Conservation (phyloP, 1,140 invertebrate species). For the Armadillidium nasatum region DNA sequence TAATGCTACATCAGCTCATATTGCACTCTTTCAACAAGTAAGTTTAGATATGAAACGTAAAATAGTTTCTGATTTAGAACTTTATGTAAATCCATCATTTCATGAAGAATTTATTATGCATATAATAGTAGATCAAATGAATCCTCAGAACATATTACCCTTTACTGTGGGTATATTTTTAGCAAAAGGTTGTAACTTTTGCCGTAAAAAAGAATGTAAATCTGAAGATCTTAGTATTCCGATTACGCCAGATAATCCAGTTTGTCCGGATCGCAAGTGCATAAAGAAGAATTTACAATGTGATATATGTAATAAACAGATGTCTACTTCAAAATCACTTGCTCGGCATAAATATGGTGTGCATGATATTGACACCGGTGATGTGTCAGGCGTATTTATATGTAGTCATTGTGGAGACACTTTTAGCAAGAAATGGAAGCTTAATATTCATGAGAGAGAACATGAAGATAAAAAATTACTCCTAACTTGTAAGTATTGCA, state of each 20-base stretch:
- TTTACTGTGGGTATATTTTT: constrained; percentile 34
- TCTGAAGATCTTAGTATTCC: constrained; percentile 39
- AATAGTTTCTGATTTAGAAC: constrained; percentile 38
- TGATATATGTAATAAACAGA: constrained; percentile 42
- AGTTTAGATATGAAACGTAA: constrained; percentile 35
- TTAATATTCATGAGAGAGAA: constrained; percentile 42
- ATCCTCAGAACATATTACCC: constrained; percentile 28
- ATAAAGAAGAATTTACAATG: constrained; percentile 41
- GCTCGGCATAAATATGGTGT: constrained; percentile 41
- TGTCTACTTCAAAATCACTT: constrained; percentile 41
- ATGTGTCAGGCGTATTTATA: constrained; percentile 37
- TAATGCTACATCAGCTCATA: neutral
- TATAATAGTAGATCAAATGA: constrained; percentile 43
- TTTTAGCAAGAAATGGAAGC: constrained; percentile 44
- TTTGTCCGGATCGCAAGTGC: constrained; percentile 43
- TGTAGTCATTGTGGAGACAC: constrained; percentile 44
- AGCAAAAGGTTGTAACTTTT: constrained; percentile 41
- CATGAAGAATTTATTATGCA: constrained; percentile 44
- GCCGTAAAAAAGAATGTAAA: constrained; percentile 40
- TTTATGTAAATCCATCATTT: constrained; percentile 38
- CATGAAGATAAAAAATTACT: constrained; percentile 41
- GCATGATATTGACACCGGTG: constrained; percentile 40
- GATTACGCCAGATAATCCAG: constrained; percentile 40
- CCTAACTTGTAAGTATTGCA: constrained; percentile 35
- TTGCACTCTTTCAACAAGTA: constrained; percentile 33